phyloP scores from a whole-genome alignment of 2,113 vertebrate genomes.

The Ceyx melanurus region DNA sequence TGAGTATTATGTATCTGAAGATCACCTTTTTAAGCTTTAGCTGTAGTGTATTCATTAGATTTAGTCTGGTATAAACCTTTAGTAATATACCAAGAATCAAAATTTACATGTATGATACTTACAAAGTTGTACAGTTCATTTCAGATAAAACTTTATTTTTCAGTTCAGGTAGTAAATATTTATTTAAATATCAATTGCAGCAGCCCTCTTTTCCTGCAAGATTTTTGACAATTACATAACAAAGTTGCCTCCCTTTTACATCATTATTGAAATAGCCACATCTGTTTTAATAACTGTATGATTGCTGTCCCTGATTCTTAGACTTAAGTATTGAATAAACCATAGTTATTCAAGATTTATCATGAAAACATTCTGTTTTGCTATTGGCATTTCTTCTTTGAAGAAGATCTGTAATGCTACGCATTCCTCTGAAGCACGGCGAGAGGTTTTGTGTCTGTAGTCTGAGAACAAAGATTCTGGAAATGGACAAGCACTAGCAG shows the following conservation, averaged over 20 bases:
- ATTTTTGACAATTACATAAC: not conserved
- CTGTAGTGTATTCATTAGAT: not conserved
- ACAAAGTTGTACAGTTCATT: not conserved
- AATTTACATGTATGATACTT: not conserved
- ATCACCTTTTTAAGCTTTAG: not conserved
- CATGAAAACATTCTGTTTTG: accelerated
- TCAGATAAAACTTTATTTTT: not conserved
- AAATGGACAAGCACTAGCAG: not conserved
- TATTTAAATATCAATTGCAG: not conserved
- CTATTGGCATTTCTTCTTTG: not conserved
- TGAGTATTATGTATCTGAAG: not conserved
- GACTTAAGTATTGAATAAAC: not conserved
- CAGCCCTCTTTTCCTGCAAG: not conserved
- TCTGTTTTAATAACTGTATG: not conserved
- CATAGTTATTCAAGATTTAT: not conserved
- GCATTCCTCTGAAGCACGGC: not conserved
- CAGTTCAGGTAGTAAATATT: not conserved
- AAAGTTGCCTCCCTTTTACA: not conserved
- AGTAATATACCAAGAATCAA: not conserved
- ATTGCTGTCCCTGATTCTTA: not conserved
- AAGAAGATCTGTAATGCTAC: not conserved
- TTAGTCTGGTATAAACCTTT: not conserved
- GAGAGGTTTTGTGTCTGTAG: not conserved
- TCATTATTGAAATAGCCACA: not conserved
- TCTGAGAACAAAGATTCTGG: not conserved